phyloP scores from a whole-genome alignment of 23 tunicate genomes.

The Diplosoma virens region DNA sequence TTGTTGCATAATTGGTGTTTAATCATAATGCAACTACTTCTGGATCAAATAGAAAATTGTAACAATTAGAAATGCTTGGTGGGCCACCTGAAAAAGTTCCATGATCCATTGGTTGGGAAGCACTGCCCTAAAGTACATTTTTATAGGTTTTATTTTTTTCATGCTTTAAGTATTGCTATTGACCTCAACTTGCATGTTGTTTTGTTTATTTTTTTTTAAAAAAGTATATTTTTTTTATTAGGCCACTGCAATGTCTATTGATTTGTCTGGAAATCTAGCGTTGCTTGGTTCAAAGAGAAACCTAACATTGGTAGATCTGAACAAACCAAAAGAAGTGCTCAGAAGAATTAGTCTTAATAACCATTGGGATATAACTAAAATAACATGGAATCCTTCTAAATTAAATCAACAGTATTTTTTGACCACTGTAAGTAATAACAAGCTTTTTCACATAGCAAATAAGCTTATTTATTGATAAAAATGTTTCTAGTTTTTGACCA shows the following conservation, averaged over 20 bases:
- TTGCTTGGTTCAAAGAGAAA: conserved; percentile 66
- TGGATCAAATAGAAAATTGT: too few species aligned
- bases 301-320: conserved; percentile 64
- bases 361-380: conserved; percentile 78
- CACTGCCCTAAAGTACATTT: too few species aligned
- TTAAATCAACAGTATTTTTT: conserved; percentile 52
- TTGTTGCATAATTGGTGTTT: too few species aligned
- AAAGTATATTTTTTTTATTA: conserved; percentile 16
- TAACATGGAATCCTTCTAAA: conserved; percentile 72
- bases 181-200: neutral
- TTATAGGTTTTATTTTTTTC: too few species aligned
- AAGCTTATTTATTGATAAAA: too few species aligned
- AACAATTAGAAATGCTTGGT: too few species aligned
- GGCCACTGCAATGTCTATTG: conserved; percentile 82
- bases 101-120: too few species aligned
- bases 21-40: too few species aligned
- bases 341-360: conserved; percentile 38
- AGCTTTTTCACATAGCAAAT: too few species aligned
- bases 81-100: too few species aligned
- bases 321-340: conserved; percentile 54
- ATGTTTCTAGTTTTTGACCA: too few species aligned
- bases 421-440: conserved; percentile 57
- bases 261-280: conserved; percentile 41
- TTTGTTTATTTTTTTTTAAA: neutral
- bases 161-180: too few species aligned